Conservation (phyloP, 30 jellyfish, hydroid and myxozoan genomes). For the Sanderia malayensis region DNA sequence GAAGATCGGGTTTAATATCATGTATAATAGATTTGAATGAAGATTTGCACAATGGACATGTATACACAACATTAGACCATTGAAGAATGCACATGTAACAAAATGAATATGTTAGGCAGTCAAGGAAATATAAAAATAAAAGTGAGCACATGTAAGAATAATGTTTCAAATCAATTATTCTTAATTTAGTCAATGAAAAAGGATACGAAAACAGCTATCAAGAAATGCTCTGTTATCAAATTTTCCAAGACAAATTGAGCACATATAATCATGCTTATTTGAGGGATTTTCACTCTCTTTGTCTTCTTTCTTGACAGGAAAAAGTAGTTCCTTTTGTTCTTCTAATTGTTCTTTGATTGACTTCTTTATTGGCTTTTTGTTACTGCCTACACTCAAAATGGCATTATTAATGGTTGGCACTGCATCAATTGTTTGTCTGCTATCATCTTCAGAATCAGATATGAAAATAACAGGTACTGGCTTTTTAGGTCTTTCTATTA, state of each 20-base stretch:
- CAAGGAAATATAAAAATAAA: slow-evolving; percentile 4
- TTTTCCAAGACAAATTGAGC: slow-evolving; percentile 86
- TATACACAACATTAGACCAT: slow-evolving; percentile 87
- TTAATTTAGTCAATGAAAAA: slow-evolving; percentile 14
- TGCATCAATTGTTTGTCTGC: slow-evolving; percentile 8
- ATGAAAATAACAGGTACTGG: slow-evolving; percentile 40
- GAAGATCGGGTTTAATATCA: slow-evolving; percentile 65
- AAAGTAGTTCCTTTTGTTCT: slow-evolving; percentile 23
- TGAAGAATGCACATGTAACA: slow-evolving; percentile 85
- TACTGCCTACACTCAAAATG: too few species aligned
- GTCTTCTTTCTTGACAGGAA: slow-evolving; percentile 47
- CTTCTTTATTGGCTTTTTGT: too few species aligned
- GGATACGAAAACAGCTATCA: slow-evolving; percentile 94
- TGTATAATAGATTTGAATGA: slow-evolving; percentile 68
- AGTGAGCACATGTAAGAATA: too few species aligned
- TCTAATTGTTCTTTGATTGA: slow-evolving; percentile 50
- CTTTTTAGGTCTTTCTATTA: slow-evolving; percentile 53
- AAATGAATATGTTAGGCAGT: slow-evolving; percentile 56
- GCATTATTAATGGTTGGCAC: too few species aligned
- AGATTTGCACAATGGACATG: slow-evolving; percentile 86
- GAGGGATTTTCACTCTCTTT: slow-evolving; percentile 19
- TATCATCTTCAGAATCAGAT: slow-evolving; percentile 50
- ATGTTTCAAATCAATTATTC: too few species aligned
- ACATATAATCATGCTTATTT: slow-evolving; percentile 66
- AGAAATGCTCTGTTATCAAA: slow-evolving; percentile 84